Evolutionary conservation across 2,113 vertebrate species (phyloP), one percentile per base, ranked within the genome.

Genomic region (Clarias gariepinus): DNA sequence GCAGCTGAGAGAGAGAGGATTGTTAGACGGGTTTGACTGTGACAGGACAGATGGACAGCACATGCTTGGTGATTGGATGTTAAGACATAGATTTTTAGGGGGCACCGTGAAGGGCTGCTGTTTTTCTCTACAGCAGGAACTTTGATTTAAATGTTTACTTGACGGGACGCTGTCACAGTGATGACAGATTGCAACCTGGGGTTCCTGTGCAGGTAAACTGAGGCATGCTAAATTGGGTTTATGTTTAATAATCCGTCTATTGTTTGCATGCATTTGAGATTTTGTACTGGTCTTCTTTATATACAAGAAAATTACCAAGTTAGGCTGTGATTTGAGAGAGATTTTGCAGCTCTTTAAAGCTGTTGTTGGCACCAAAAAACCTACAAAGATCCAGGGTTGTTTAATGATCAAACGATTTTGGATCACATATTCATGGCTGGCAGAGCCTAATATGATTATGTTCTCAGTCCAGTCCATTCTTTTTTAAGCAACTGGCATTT

Each of bases 11-110:
- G 71, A 64, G 47, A 47, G 47, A 47, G 18, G 55, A 30, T 77
- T 41, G 64, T 85, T 85, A 85, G 58, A 41, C 71, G 64, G 83
- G 25, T 77, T 41, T 74, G 55, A 63, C 36, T 76, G 71, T 52
- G 83, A 60, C 33, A n/a, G 68, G 53, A 58, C 33, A 74, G 55
- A 73, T 47, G 55, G 33, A 36, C 28, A 47, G 36, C 15, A 5
- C 15, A 47, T 58, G 55, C 11, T 13, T 60, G 68, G 57, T 47
- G 83, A 63, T 28, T 52, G 57, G 71, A 82, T n/a, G 28, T 82
- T 15, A 53, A 82, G 61, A 78, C 52, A 74, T 71, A 9, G 71
- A 25, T 47, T 47, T 55, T 30, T 28, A 16, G 7, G 0, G 76
- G 52, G 82, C 9, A 19, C 13, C 33, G 58, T 30, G 33, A 47